Evolutionary conservation across 2,888 invertebrate genomes (phyloP), one percentile per base, ranked within the genome.

Genomic region (Merodon equestris): DNA sequence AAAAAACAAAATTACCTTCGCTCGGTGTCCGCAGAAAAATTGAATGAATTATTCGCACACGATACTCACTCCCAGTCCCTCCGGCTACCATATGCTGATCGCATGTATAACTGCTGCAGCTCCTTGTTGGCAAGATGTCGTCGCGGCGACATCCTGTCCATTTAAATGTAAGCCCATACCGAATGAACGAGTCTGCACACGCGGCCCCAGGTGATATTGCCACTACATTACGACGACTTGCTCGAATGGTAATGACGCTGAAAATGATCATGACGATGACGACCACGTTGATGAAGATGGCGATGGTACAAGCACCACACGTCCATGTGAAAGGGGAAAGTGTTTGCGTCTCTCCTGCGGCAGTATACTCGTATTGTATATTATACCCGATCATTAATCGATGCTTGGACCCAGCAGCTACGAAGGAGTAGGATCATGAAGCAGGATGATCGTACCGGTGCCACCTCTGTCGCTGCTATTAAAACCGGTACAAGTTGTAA

Each of bases 261-360:
- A 48, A 7, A 42, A 51, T 45, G 56, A 64, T 57, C 58, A 44
- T 48, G 58, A 61, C 19, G 48, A 44, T 73, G 48, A 44, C n/a
- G n/a, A n/a, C n/a, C n/a, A n/a, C n/a, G n/a, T n/a, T 61, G 76
- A 36, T 63, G 68, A 58, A 56, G 64, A 72, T 72, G 60, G n/a
- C 71, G 61, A 71, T 66, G 51, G 27, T 27, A 27, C 7, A 27
- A 27, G 27, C 27, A 27, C 7, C 27, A 27, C 27, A 7, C 27
- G 27, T 36, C 50, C 79, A 74, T 79, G 79, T 79, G 74, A 79
- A 79, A 79, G 79, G 79, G 68, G 79, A 79, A 79, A 79, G 79
- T 79, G 79, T 54, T 74, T 79, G 79, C 64, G 74, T 58, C 54
- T 67, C 53, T 68, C 67, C 9, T 51, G 10, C 47, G 36, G 57